Conservation (phyloP, 2,113 vertebrate genomes). For the Epinephelus lanceolatus region DNA sequence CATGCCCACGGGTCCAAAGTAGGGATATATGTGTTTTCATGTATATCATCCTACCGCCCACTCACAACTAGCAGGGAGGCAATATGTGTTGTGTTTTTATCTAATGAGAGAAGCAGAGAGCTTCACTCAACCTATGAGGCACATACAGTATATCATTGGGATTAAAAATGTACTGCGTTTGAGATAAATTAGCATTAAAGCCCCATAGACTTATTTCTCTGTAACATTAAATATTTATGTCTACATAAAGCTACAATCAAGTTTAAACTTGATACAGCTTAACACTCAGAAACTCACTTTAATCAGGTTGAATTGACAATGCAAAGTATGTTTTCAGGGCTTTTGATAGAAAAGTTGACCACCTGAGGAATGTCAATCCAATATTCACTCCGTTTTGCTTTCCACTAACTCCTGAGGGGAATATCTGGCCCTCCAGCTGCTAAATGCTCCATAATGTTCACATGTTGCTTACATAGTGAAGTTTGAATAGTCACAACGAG, state of each 20-base stretch:
- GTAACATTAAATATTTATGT: background rate
- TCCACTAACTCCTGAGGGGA: background rate
- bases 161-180: slow-evolving; percentile 15
- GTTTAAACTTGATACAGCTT: background rate
- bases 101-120: slow-evolving; percentile 39
- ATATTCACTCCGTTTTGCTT: background rate
- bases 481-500: background rate
- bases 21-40: slow-evolving; percentile 35
- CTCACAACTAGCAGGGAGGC: slow-evolving; percentile 35
- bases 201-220: background rate
- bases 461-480: background rate
- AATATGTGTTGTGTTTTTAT: slow-evolving; percentile 35
- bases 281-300: background rate
- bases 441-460: background rate
- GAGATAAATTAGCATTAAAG: background rate
- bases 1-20: slow-evolving; percentile 26
- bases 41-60: slow-evolving; percentile 28
- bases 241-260: no score
- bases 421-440: background rate
- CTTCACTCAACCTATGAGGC: slow-evolving; percentile 29
- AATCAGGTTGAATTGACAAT: background rate
- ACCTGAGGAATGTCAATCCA: background rate
- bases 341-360: background rate
- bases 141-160: slow-evolving; percentile 2
- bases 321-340: background rate